Evolutionary conservation across 2,888 invertebrate species (phyloP).

Genomic region (Chrysotoxum bicinctum): DNA sequence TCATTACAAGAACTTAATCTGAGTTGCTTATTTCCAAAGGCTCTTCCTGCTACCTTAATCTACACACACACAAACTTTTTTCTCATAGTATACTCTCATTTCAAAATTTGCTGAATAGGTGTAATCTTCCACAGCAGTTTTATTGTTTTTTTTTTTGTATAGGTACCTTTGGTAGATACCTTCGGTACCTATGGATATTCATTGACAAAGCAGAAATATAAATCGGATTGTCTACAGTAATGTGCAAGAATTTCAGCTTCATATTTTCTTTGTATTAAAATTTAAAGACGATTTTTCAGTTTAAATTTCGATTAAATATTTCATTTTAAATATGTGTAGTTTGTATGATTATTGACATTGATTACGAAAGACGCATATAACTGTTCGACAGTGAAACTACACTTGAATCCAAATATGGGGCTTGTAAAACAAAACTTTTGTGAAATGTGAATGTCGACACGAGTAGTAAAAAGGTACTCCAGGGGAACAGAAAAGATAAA

Average conservation of each 20-base stretch:
- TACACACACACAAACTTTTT: background rate
- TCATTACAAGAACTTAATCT: constrained; percentile 56
- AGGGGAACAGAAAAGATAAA: too few relatives aligned
- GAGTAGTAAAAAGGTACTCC: too few relatives aligned
- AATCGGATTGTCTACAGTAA: background rate
- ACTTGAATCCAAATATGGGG: too few relatives aligned
- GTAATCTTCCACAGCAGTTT: background rate
- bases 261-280: too few relatives aligned
- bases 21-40: constrained; percentile 47
- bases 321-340: too few relatives aligned
- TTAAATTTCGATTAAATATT: too few relatives aligned
- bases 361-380: too few relatives aligned
- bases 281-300: too few relatives aligned
- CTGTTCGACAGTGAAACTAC: too few relatives aligned
- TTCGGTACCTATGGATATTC: background rate
- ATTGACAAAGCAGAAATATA: constrained; percentile 11
- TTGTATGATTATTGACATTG: too few relatives aligned
- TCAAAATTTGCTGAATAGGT: constrained; percentile 6
- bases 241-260: background rate
- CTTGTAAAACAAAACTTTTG: too few relatives aligned
- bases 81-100: background rate
- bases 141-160: constrained; percentile 12
- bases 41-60: constrained; percentile 19
- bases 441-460: too few relatives aligned
- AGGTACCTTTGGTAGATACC: background rate